A percentile compares a stretch with the other conserved stretches of the same genome.
Evolutionary conservation across 1,140 invertebrate genomes (phyloP).

Genomic region (Rhopalosiphum padi): DNA sequence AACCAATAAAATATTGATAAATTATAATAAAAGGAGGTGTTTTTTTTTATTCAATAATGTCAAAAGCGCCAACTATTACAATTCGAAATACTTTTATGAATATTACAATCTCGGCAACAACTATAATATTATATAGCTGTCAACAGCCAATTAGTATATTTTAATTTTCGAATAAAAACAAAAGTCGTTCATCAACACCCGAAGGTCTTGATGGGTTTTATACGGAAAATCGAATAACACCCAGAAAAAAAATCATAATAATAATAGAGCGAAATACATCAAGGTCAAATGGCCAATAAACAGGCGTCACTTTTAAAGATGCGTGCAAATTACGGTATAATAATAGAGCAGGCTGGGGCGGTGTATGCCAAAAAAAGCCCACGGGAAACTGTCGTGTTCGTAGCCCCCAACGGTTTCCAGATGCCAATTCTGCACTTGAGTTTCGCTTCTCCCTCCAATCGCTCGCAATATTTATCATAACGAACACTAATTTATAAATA

Average conservation of each 20-base stretch:
- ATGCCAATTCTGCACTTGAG: constrained; percentile 45
- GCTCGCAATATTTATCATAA: constrained; percentile 12
- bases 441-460: neutral
- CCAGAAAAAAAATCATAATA: neutral
- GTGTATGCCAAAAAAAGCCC: constrained; percentile 47
- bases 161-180: neutral
- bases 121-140: too few species aligned
- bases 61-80: neutral
- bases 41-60: neutral
- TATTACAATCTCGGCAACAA: neutral
- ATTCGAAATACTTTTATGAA: neutral
- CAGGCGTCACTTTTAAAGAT: constrained; percentile 47
- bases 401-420: constrained; percentile 39
- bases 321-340: constrained; percentile 51
- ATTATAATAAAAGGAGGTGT: neutral
- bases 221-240: neutral
- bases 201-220: neutral
- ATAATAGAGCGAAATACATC: constrained; percentile 18
- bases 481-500: constrained; percentile 46
- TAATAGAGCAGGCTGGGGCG: constrained; percentile 34
- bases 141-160: neutral
- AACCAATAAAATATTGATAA: neutral
- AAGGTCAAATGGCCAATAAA: constrained; percentile 47
- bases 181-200: neutral
- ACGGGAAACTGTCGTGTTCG: constrained; percentile 26